Evolutionary conservation across 2,113 vertebrate genomes (phyloP).

Genomic region (Seriola aureovittata): DNA sequence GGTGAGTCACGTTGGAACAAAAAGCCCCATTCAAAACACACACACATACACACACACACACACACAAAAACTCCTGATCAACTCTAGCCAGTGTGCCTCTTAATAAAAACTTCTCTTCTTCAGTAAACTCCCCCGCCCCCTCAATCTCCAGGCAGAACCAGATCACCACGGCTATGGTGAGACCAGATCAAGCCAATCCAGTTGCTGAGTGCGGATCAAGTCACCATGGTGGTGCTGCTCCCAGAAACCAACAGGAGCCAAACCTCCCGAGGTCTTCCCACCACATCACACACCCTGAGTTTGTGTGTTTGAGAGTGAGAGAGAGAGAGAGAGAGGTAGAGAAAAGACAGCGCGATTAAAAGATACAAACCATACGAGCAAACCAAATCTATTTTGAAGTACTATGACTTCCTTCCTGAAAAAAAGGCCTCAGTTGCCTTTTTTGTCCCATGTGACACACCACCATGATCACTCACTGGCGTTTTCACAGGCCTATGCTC

Average conservation of each 20-base stretch:
- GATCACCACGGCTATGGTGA: conserved; percentile 38
- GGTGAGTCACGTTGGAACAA: conserved; percentile 85
- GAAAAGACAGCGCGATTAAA: conserved; percentile 41
- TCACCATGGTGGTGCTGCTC: conserved; percentile 58
- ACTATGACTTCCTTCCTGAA: conserved; percentile 68
- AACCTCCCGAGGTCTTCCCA: conserved; percentile 62
- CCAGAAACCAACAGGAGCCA: conserved; percentile 60
- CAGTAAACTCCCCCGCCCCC: background rate
- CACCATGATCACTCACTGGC: conserved; percentile 41
- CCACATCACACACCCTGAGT: conserved; percentile 64
- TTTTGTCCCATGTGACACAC: conserved; percentile 54
- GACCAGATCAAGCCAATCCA: conserved; percentile 66
- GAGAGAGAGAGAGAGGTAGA: conserved; percentile 6
- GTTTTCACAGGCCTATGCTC: conserved; percentile 26
- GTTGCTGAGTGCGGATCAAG: conserved; percentile 47
- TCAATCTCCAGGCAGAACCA: conserved; percentile 68
- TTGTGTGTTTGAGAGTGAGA: background rate
- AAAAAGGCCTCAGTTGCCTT: conserved; percentile 48
- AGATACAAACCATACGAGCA: conserved; percentile 64
- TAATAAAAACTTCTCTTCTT: conserved; percentile 67
- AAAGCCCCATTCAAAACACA: conserved; percentile 80
- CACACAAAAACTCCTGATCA: conserved; percentile 61
- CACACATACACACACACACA: conserved; percentile 40
- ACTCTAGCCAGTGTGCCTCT: conserved; percentile 57
- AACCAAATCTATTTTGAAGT: conserved; percentile 65